Evolutionary conservation across 2,888 invertebrate genomes (phyloP).

Genomic region (Aricia artaxerxes): DNA sequence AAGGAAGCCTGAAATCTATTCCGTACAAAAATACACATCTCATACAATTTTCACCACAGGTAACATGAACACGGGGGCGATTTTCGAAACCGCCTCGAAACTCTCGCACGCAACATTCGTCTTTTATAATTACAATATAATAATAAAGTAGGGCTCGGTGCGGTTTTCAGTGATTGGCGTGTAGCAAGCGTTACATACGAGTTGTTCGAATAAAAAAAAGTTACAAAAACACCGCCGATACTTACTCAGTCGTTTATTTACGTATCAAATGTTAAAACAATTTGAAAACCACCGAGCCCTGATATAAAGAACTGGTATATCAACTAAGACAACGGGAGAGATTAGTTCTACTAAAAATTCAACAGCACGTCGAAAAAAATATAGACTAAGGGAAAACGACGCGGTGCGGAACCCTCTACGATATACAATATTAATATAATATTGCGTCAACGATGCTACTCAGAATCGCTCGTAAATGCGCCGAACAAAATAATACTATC

Average conservation of each 20-base stretch:
- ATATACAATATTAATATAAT: constrained; percentile 19
- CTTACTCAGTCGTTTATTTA: neutral
- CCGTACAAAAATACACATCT: constrained; percentile 58
- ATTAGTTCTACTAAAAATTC: neutral
- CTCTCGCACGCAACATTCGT: neutral
- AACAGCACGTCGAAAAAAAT: neutral
- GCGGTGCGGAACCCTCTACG: neutral
- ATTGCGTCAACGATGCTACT: neutral
- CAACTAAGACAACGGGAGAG: neutral
- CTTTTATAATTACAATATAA: neutral
- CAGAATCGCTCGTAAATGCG: neutral
- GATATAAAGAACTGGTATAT: constrained; percentile 19
- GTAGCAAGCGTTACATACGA: neutral
- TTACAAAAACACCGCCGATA: neutral
- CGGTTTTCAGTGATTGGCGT: neutral
- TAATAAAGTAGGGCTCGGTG: constrained; percentile 13
- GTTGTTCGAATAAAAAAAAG: neutral
- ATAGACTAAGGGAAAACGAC: neutral
- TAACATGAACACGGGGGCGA: constrained; percentile 20
- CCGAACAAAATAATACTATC: constrained; percentile 5
- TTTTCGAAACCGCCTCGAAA: constrained; percentile 34
- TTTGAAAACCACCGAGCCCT: neutral
- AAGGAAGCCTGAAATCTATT: constrained; percentile 58
- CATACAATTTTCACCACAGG: constrained; percentile 42
- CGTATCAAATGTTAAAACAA: neutral